A percentile compares a stretch with the other conserved stretches of the same genome.
Evolutionary conservation across 35 echinoderm and acorn worm genomes (phyloP).

Genomic region (Chiridota heheva): DNA sequence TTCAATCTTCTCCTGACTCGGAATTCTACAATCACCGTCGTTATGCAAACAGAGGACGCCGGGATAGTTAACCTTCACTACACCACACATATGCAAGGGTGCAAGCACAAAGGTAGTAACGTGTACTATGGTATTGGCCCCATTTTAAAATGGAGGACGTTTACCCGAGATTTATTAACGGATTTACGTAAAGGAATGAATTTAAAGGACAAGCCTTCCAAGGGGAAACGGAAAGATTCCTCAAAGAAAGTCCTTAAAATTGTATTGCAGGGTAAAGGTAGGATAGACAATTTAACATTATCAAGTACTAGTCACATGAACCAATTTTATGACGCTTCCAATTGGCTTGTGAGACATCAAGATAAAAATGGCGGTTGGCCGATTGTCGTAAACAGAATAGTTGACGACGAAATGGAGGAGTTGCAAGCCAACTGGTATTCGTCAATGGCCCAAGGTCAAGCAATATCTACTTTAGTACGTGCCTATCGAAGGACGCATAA

Average conservation of each 20-base stretch:
- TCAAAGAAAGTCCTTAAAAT: slow-evolving; percentile 60
- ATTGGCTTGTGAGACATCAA: slow-evolving; percentile 80
- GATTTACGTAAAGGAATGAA: slow-evolving; percentile 75
- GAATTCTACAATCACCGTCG: slow-evolving; percentile 62
- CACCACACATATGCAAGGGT: slow-evolving; percentile 27
- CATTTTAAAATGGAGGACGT: slow-evolving; percentile 53
- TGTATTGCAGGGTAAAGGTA: slow-evolving; percentile 58
- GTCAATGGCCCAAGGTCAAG: slow-evolving; percentile 90
- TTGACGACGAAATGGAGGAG: slow-evolving; percentile 60
- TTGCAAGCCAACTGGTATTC: slow-evolving; percentile 84
- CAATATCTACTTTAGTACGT: slow-evolving; percentile 73
- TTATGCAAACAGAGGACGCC: slow-evolving; percentile 56
- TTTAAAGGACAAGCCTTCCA: slow-evolving; percentile 27
- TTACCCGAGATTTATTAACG: slow-evolving; percentile 65
- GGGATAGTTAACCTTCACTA: slow-evolving; percentile 63
- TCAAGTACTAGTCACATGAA: slow-evolving; percentile 73
- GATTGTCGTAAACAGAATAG: slow-evolving; percentile 56
- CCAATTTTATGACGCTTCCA: slow-evolving; percentile 75
- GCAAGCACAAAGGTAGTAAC: slow-evolving; percentile 33
- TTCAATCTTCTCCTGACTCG: slow-evolving; percentile 67
- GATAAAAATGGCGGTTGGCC: slow-evolving; percentile 83
- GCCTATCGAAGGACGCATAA: slow-evolving; percentile 61
- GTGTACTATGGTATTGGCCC: slow-evolving; percentile 72
- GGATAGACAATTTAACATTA: slow-evolving; percentile 72
- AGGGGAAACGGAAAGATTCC: slow-evolving; percentile 42